A percentile compares a stretch with the other conserved stretches of the same genome.
Conservation (phyloP, 2,113 vertebrate genomes). For the Indicator indicator region DNA sequence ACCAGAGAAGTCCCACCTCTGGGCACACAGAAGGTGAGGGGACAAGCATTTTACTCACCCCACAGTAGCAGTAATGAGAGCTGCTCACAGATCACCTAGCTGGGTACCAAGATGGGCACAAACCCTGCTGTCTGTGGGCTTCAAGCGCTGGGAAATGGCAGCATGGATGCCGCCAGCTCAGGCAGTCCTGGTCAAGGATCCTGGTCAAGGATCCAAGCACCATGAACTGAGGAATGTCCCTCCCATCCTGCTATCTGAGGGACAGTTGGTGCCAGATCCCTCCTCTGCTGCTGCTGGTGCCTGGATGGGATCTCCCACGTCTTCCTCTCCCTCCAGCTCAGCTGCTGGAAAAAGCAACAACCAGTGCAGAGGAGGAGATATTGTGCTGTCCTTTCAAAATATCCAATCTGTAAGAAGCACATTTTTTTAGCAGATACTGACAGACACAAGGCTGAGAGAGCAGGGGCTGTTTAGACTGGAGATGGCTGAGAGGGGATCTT, state of each 20-base stretch:
- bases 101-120: not conserved
- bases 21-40: rapidly evolving
- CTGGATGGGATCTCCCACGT: not conserved
- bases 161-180: not conserved
- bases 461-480: too few species aligned
- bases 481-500: too few species aligned
- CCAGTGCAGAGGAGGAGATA: not conserved
- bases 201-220: not conserved
- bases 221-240: not conserved
- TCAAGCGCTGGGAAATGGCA: not conserved
- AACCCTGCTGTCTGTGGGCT: not conserved
- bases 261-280: not conserved
- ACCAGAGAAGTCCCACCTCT: not conserved
- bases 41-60: not conserved
- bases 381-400: not conserved
- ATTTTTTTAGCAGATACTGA: not conserved
- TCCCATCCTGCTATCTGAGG: not conserved
- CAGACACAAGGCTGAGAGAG: too few species aligned
- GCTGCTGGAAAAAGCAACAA: not conserved
- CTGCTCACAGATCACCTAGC: not conserved
- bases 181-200: not conserved
- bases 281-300: not conserved
- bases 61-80: not conserved
- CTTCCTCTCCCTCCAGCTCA: not conserved
- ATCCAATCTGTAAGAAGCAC: not conserved